Conservation (phyloP, 2,113 vertebrate species). For the Dicentrarchus labrax region DNA sequence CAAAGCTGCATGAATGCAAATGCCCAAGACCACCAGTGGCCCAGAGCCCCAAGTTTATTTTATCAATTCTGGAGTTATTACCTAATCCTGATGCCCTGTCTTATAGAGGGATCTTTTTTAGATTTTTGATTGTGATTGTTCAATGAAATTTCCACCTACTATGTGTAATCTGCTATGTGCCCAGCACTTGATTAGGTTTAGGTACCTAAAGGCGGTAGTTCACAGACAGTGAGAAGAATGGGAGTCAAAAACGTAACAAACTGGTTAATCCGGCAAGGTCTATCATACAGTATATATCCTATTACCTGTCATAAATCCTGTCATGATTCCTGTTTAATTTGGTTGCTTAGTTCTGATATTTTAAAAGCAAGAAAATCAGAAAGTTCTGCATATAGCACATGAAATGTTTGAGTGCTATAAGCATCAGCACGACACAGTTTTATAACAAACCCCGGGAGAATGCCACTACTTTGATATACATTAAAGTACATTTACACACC, state of each 20-base stretch:
- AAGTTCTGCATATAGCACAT: not conserved
- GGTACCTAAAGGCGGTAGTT: not conserved
- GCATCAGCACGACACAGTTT: not conserved
- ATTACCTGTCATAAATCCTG: no score
- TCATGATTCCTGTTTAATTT: not conserved
- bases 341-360: not conserved
- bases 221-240: not conserved
- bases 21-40: no score
- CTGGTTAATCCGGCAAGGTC: not conserved
- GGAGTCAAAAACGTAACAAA: not conserved
- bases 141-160: not conserved
- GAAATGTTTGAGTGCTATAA: not conserved
- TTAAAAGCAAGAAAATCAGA: not conserved
- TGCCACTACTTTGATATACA: not conserved
- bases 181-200: not conserved
- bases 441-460: not conserved
- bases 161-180: not conserved
- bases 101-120: not conserved
- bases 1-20: no score
- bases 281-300: not conserved
- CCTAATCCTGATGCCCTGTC: not conserved
- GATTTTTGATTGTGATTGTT: no score
- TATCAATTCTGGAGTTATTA: no score
- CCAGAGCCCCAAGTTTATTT: no score
- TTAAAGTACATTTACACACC: conserved; percentile 2